Percentiles rank a stretch among this genome's conserved stretches.
Evolutionary conservation across 2,888 invertebrate genomes (phyloP).

Genomic region (Aphodius granarius): DNA sequence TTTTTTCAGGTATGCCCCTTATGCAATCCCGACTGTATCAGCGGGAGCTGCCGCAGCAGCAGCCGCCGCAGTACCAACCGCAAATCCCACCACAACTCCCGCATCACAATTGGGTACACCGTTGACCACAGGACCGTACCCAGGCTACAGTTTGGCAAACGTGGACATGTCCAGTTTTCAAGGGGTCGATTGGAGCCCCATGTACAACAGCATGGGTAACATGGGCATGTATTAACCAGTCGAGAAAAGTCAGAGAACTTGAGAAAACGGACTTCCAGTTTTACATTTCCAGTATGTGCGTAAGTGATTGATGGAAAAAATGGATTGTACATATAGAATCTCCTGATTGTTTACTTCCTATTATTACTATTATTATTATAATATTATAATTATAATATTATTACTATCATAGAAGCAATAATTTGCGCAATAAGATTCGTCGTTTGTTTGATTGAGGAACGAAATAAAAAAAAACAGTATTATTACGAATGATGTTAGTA

Average conservation of each 20-base stretch:
- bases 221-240: slow-evolving; percentile 80
- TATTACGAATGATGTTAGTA: neutral
- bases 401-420: neutral
- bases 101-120: slow-evolving; percentile 64
- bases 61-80: slow-evolving; percentile 53
- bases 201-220: slow-evolving; percentile 92
- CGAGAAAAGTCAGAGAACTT: slow-evolving; percentile 40
- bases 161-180: slow-evolving; percentile 93
- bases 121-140: slow-evolving; percentile 71
- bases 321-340: slow-evolving; percentile 1
- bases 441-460: neutral
- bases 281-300: slow-evolving; percentile 1
- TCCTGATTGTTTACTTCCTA: slow-evolving; percentile 1
- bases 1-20: slow-evolving; percentile 60
- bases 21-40: slow-evolving; percentile 58
- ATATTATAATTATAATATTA: slow-evolving; percentile 1
- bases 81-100: slow-evolving; percentile 59
- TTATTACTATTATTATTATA: slow-evolving; percentile 5
- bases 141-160: slow-evolving; percentile 81
- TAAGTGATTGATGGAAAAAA: slow-evolving; percentile 6
- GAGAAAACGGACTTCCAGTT: neutral
- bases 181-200: slow-evolving; percentile 87
- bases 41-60: slow-evolving; percentile 57
- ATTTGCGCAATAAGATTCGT: neutral
- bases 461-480: slow-evolving; percentile 3